Percentiles rank a stretch among this genome's conserved stretches.
Conservation (phyloP, 92 coral and sea anemone genomes). For the Palythoa caribaeorum region DNA sequence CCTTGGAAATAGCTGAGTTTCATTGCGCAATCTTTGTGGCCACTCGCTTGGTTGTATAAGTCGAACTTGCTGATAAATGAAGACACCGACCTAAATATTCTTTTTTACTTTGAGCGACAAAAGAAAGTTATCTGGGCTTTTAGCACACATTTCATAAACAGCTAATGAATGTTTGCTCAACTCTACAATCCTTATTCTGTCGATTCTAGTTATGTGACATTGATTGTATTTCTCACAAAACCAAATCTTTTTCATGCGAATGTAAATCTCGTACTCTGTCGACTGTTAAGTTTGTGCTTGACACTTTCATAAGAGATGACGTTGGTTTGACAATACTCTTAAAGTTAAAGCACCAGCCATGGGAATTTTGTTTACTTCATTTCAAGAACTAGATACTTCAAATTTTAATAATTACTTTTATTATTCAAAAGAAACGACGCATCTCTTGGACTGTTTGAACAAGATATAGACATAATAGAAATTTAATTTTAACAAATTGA, state of each 20-base stretch:
- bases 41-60: background rate
- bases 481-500: conserved; percentile 45
- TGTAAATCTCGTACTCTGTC: background rate
- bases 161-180: background rate
- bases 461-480: conserved; percentile 43
- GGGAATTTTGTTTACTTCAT: conserved; percentile 13
- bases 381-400: conserved; percentile 31
- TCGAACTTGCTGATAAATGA: background rate
- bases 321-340: background rate
- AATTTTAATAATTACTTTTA: conserved; percentile 27
- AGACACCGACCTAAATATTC: background rate
- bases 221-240: background rate
- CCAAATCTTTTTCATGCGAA: background rate
- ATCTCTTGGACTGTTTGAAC: conserved; percentile 40
- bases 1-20: background rate
- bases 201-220: background rate
- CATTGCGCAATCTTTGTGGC: background rate
- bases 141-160: background rate
- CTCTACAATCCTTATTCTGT: background rate
- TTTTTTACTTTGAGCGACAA: background rate
- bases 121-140: conserved; percentile 2
- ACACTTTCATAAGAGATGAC: background rate
- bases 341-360: conserved; percentile 2
- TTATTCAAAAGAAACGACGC: conserved; percentile 27
- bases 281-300: background rate